Base-by-base conservation (phyloP, 2,888 invertebrate genomes). In the Athalia circularis region DNA sequence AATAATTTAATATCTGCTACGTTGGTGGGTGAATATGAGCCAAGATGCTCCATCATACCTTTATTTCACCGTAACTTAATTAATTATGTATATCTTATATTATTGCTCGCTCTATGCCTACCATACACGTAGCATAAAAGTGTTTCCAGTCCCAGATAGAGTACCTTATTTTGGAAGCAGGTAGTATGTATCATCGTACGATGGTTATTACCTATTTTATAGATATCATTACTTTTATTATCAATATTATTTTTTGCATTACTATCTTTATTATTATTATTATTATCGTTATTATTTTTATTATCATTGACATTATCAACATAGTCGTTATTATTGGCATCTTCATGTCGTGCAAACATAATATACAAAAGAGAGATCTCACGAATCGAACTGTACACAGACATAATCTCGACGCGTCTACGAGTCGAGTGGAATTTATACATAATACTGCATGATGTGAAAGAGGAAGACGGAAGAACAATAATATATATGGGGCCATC, bases 21-120 rank as follows among this genome's bases (percentile, higher is more conserved):
- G 15, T 13, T 29, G 62, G 8, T 62, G 62, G n/a, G 29, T 48
- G 13, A 48, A 48, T n/a, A 47, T 48, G 50, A 54, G 65, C 48
- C 65, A 48, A 65, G n/a, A 45, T 29, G 70, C 70, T 57, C 57
- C 70, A n/a, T 45, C 54, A 59, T 47, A 72, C 47, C 13, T 75
- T 75, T 43, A 62, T 75, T 62, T 75, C 29, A 75, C 15, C 72
- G 45, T 75, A 75, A 75, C 59, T 72, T 72, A 72, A 72, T 50
- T 50, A n/a, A 7, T 43, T 47, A 59, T 72, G 59, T 59, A 72
- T 59, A 68, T 54, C 68, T 54, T 68, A 54, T 59, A 68, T n/a
- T 54, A 6, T 64, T 43, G 9, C 29, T 85, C 86, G 88, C 88
- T 87, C 88, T 88, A 88, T 88, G 88, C 85, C 87, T 87, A 86